phyloP scores from a whole-genome alignment of 2,113 vertebrate genomes.

The Murina feae region DNA sequence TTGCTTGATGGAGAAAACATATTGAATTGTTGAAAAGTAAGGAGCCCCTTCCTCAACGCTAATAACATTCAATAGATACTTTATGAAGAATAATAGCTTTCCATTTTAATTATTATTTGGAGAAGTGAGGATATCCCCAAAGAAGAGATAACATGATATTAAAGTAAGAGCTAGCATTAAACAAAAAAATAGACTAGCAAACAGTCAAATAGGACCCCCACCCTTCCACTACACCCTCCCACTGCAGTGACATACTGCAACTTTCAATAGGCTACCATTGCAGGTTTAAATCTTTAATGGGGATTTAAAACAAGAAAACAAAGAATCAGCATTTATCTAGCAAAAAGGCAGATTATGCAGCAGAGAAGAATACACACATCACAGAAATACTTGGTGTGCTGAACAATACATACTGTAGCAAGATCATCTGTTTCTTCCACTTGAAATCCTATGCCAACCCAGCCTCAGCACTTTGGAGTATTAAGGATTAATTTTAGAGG shows the following conservation, averaged over 20 bases:
- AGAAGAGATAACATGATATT: neutral
- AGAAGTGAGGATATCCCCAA: neutral
- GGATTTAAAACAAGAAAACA: neutral
- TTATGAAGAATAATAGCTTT: neutral
- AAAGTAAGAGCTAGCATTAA: neutral
- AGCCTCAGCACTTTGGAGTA: neutral
- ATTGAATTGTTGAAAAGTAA: neutral
- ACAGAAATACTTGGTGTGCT: neutral
- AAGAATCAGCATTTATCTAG: neutral
- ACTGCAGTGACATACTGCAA: neutral
- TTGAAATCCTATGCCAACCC: constrained; percentile 36
- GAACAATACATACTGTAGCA: neutral
- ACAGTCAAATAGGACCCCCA: neutral
- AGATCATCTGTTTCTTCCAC: constrained; percentile 36
- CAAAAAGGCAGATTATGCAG: neutral
- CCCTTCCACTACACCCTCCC: neutral
- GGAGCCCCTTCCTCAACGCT: neutral
- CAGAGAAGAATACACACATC: neutral
- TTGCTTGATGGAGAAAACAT: neutral
- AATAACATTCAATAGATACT: neutral
- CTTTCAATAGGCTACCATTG: neutral
- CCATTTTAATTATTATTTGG: neutral
- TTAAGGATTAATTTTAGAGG: constrained; percentile 30
- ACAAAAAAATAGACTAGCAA: neutral
- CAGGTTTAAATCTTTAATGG: neutral